These are phyloP conservation scores for Herpetotheres cachinnans DNA, from an alignment of 2,113 vertebrate species.

Conservation along the genomic window DNA sequence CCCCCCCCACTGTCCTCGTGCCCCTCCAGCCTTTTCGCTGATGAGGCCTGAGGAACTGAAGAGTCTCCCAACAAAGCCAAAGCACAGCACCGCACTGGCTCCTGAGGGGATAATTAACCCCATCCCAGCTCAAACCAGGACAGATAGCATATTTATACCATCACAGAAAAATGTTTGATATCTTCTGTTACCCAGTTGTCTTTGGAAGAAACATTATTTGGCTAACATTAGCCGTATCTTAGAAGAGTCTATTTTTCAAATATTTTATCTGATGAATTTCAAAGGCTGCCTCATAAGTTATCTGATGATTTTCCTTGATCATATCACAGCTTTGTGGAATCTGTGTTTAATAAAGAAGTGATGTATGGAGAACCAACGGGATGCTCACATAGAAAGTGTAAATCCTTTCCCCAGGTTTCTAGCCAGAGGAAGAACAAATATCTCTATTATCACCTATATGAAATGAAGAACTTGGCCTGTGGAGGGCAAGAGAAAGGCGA, in stretches of 20 bases:
- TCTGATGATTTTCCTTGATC: not conserved
- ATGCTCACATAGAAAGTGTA: not conserved
- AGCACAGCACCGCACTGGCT: too few relatives aligned
- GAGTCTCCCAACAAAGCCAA: too few relatives aligned
- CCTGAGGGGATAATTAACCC: too few relatives aligned
- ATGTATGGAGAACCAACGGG: not conserved
- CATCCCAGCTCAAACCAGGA: too few relatives aligned
- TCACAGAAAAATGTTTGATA: not conserved
- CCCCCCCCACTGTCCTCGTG: too few relatives aligned
- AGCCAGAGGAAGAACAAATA: not conserved
- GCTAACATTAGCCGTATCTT: not conserved
- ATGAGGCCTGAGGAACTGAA: too few relatives aligned
- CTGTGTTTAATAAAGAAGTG: not conserved
- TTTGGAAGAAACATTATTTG: not conserved
- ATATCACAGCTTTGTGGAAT: not conserved
- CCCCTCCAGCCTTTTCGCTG: too few relatives aligned
- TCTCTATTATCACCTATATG: not conserved
- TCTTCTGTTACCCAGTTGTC: not conserved
- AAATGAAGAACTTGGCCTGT: not conserved
- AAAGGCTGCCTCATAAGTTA: not conserved
- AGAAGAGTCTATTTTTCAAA: not conserved
- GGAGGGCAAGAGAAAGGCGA: not conserved
- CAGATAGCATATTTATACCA: not conserved
- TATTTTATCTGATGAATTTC: conserved; percentile 1
- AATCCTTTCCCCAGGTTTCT: not conserved